Percentiles rank a stretch among this genome's conserved stretches.
Conservation (phyloP, 2,797 vertebrate genomes). For the Neosilurus hyrtlii region DNA sequence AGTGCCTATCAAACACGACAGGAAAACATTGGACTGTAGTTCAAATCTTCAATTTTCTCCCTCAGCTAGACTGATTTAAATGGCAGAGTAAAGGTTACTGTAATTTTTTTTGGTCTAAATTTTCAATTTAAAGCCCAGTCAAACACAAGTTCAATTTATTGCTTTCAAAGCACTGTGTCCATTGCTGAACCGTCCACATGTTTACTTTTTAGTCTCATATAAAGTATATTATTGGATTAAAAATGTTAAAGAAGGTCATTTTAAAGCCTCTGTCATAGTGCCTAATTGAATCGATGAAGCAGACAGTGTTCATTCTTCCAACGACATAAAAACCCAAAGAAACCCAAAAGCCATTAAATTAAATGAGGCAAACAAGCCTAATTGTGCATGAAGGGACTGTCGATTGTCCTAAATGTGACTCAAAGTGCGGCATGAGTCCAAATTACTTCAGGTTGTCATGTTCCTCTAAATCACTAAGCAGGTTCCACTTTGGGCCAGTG, state of each 20-base stretch:
- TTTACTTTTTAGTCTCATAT: not conserved
- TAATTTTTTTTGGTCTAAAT: not conserved
- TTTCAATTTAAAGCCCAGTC: not conserved
- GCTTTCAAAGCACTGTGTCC: not conserved
- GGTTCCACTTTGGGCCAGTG: slow-evolving; percentile 1
- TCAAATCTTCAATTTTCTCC: not conserved
- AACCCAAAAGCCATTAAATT: slow-evolving; percentile 39
- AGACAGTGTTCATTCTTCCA: slow-evolving; percentile 33
- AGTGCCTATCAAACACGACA: not conserved
- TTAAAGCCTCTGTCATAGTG: not conserved
- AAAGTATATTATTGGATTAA: slow-evolving; percentile 4
- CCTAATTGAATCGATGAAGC: slow-evolving; percentile 37
- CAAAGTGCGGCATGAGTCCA: slow-evolving; percentile 19
- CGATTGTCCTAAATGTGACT: slow-evolving; percentile 38
- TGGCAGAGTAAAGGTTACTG: not conserved
- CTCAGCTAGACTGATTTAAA: not conserved
- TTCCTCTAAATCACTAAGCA: slow-evolving; percentile 37
- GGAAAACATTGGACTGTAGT: not conserved
- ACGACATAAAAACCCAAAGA: slow-evolving; percentile 39
- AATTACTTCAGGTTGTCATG: slow-evolving; percentile 40
- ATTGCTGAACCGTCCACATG: not conserved
- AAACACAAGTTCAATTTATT: not conserved
- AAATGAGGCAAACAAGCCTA: slow-evolving; percentile 44
- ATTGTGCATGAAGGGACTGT: slow-evolving; percentile 42
- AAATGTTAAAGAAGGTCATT: not conserved